Evolutionary conservation across 2,888 invertebrate species (phyloP).

Genomic region (Ophonus ardosiacus): DNA sequence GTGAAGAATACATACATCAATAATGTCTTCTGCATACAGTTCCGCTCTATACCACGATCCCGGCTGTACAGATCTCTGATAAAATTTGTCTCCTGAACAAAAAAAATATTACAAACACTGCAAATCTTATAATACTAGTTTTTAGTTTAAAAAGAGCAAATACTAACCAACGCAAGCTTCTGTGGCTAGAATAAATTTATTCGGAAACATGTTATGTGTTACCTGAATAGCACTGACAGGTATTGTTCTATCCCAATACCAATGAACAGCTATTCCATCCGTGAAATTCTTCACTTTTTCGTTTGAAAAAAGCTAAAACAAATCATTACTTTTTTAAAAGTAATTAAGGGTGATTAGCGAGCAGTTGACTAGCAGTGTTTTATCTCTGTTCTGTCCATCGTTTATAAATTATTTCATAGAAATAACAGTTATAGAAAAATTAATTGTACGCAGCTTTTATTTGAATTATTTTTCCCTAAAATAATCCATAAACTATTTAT

Average conservation of each 20-base stretch:
- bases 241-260: slow-evolving; percentile 85
- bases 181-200: slow-evolving; percentile 86
- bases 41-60: slow-evolving; percentile 82
- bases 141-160: neutral
- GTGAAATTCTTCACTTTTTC: slow-evolving; percentile 78
- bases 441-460: no score
- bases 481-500: no score
- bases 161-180: slow-evolving; percentile 85
- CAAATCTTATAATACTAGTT: neutral
- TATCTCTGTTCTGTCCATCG: no score
- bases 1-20: slow-evolving; percentile 78
- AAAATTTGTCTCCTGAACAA: slow-evolving; percentile 51
- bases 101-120: neutral
- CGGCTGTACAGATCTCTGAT: slow-evolving; percentile 69
- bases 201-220: slow-evolving; percentile 80
- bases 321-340: no score
- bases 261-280: slow-evolving; percentile 89
- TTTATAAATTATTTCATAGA: no score
- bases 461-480: no score
- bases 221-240: slow-evolving; percentile 78
- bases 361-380: no score
- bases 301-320: slow-evolving; percentile 70
- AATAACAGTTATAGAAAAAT: no score
- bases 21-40: slow-evolving; percentile 77
- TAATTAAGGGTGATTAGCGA: no score